These are phyloP conservation scores for Bradypodion ventrale DNA, from an alignment of 2,797 vertebrate genomes.

Conservation along the genomic window DNA sequence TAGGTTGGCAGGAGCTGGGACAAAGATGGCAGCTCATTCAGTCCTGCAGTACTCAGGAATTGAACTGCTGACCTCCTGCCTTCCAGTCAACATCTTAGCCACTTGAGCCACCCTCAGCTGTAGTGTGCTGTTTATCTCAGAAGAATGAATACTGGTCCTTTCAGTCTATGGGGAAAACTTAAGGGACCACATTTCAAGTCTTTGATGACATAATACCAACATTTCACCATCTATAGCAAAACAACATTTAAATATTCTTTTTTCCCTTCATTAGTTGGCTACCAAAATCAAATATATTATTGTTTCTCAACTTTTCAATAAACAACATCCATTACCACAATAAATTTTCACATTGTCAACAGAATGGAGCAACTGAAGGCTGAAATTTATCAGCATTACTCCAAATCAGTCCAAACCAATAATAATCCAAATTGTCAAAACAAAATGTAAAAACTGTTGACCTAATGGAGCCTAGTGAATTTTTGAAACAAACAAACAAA, in stretches of 20 bases:
- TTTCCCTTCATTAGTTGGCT: not conserved
- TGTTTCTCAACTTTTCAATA: not conserved
- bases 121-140: no score
- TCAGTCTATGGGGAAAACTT: not conserved
- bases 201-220: no score
- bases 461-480: not conserved
- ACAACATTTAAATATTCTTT: no score
- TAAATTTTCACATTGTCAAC: not conserved
- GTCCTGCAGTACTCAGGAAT: no score
- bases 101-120: no score
- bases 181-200: not conserved
- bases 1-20: no score
- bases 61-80: no score
- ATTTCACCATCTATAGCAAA: no score
- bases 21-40: no score
- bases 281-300: not conserved
- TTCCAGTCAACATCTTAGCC: no score
- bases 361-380: not conserved
- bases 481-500: no score
- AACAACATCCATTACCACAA: not conserved
- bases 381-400: not conserved
- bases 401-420: not conserved
- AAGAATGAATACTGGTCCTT: not conserved
- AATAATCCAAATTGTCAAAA: not conserved
- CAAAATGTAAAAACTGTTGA: constrained; percentile 6